Base-by-base conservation (phyloP, 1,140 invertebrate genomes). In the Samia ricini region DNA sequence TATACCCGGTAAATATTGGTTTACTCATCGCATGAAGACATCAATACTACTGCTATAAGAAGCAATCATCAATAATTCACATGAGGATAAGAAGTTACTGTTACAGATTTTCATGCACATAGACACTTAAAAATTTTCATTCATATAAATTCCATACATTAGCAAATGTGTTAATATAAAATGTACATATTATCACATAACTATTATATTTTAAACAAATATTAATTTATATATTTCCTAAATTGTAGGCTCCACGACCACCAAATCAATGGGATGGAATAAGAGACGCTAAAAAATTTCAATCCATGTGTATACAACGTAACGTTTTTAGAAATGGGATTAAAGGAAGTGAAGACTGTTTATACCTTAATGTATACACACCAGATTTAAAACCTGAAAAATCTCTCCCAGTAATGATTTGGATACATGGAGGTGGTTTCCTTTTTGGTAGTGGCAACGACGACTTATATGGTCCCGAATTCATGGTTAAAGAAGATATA, bases 321-420 rank as follows among this genome's bases (percentile, higher is more conserved):
- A 21, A 15, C 20, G 2, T 56, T 48, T 52, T 20, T 56, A 10
- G 33, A 56, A 3, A 26, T 49, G 15, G 23, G 60, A 42, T 48
- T 10, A 3, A 21, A 19, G 61, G 61, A 20, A 49, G 22, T 50
- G 61, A 62, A 19, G 54, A 62, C 36, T 62, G 61, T 10, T 49
- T 62, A 15, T 62, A 56, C 6, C 52, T 56, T 12, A 62, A 62
- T 54, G 61, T 62, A 8, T 62, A 62, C 12, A 62, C 51, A 26
- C 52, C 60, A 23, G n/a, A 56, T 22, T 7, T 62, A 4, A 42
- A 62, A 23, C 52, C 60, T 20, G 23, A 48, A 21, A 48, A 56
- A 19, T 29, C 26, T n/a, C 18, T 56, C 1, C 60, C 60, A 4
- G 60, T 62, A 2, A 62, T 62, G 60, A 48, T 62, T 36, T 62